These are phyloP conservation scores for Morpho achilles DNA, from an alignment of 2,888 invertebrate species.

Conservation along the genomic window DNA sequence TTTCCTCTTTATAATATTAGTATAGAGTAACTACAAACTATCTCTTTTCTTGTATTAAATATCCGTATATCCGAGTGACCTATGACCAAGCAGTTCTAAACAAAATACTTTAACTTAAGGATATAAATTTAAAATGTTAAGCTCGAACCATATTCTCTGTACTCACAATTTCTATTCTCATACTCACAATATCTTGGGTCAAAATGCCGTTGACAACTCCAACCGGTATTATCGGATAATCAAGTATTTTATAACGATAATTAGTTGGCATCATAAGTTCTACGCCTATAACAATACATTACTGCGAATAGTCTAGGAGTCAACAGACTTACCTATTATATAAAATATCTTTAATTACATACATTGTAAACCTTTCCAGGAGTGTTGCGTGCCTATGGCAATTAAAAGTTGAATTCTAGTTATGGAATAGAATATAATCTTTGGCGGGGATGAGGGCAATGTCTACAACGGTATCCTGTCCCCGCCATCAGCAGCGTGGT, in stretches of 20 bases:
- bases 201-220: conserved; percentile 21
- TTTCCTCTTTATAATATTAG: too few relatives aligned
- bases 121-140: background rate
- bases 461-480: too few relatives aligned
- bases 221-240: conserved; percentile 11
- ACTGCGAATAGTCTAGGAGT: conserved; percentile 16
- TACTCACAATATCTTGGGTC: conserved; percentile 17
- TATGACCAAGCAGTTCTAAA: too few relatives aligned
- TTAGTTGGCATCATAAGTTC: conserved; percentile 22
- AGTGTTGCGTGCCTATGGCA: too few relatives aligned
- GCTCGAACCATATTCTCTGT: background rate
- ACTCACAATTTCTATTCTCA: conserved; percentile 12
- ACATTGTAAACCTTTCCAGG: background rate
- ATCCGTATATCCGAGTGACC: too few relatives aligned
- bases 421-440: too few relatives aligned
- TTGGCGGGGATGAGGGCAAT: too few relatives aligned
- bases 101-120: too few relatives aligned
- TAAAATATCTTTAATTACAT: background rate
- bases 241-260: conserved; percentile 22
- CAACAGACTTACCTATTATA: background rate
- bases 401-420: background rate
- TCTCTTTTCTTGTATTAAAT: too few relatives aligned
- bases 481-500: too few relatives aligned
- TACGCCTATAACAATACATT: conserved; percentile 21
- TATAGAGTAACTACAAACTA: too few relatives aligned